A percentile compares a stretch with the other conserved stretches of the same genome.
phyloP scores from a whole-genome alignment of 2,797 vertebrate species.

The Poecilia wingei region DNA sequence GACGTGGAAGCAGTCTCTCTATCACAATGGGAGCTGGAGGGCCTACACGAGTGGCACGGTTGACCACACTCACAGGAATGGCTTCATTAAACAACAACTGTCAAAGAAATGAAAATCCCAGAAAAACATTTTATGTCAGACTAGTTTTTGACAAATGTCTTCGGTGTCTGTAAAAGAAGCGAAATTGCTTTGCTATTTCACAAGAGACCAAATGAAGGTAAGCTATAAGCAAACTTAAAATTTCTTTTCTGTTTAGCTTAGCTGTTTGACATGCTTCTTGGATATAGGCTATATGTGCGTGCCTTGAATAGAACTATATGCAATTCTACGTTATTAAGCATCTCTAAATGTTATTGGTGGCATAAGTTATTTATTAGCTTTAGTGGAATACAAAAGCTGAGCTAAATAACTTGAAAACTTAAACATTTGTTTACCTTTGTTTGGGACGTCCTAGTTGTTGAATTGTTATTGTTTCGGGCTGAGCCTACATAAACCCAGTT shows the following conservation, averaged over 20 bases:
- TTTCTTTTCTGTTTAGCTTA: neutral
- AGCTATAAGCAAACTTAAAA: neutral
- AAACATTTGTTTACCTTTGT: slow-evolving; percentile 82
- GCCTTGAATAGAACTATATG: neutral
- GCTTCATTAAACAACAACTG: slow-evolving; percentile 90
- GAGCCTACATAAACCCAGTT: slow-evolving; percentile 59
- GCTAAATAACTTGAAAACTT: neutral
- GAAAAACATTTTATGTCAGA: neutral
- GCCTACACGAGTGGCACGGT: slow-evolving; percentile 81
- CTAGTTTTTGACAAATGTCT: neutral
- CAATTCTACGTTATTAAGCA: neutral
- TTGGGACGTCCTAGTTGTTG: slow-evolving; percentile 44
- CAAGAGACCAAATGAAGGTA: neutral
- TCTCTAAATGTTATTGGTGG: neutral
- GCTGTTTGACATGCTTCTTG: neutral
- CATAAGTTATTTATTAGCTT: neutral
- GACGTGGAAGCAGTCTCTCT: slow-evolving; percentile 83
- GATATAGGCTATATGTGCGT: neutral
- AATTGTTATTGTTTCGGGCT: slow-evolving; percentile 5
- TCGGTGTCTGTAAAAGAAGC: neutral
- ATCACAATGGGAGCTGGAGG: slow-evolving; percentile 88
- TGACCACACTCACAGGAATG: slow-evolving; percentile 76
- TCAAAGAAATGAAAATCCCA: slow-evolving; percentile 2
- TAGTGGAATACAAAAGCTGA: neutral
- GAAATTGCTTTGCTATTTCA: neutral